Base-by-base conservation (phyloP, 2,113 vertebrate genomes). In the Takifugu flavidus region DNA sequence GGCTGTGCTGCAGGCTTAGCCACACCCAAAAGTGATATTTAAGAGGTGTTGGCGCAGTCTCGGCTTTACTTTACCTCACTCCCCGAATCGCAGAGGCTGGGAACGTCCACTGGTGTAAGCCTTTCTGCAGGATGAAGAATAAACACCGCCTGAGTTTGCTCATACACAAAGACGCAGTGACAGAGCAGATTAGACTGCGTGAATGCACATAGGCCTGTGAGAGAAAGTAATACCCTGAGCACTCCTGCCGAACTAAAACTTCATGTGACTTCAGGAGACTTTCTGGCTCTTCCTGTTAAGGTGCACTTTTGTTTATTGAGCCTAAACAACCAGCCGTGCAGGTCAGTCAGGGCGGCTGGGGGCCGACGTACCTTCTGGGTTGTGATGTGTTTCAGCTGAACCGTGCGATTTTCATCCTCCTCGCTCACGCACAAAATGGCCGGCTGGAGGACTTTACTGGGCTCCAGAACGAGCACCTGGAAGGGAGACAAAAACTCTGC, bases 401-500 rank as follows among this genome's bases (percentile, higher is more conserved):
- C 88, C 0, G 91, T 67, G 0, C 60, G 62, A 55, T 88, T 90
- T 0, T 84, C 82, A 0, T 90, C 89, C 6, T 86, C 79, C 8
- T 90, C 83, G 8, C 58, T 84, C 53, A 94, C 83, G 4, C 67
- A 83, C 25, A 98, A 87, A 13, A 78, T 71, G 0, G 92, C 88
- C 0, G 95, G 94, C 53, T 89, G 90, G 55, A 95, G 83, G 45
- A 94, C 75, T 84, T 94, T 94, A 68, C 74, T 92, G 31, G 90
- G 90, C 71, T 96, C 95, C 67, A 96, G 79, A 59, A 96, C 72
- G 20, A 98, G 92, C 12, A 95, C 93, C 95, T 96, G 74, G 6
- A 60, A 67, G 25, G 26, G 27, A 67, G 39, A 55, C 20, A 49
- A 13, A 29, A 25, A 39, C 10, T 11, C 1, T 8, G 14, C n/a